phyloP scores from a whole-genome alignment of 2,888 invertebrate species.

The Campoletis raptor region DNA sequence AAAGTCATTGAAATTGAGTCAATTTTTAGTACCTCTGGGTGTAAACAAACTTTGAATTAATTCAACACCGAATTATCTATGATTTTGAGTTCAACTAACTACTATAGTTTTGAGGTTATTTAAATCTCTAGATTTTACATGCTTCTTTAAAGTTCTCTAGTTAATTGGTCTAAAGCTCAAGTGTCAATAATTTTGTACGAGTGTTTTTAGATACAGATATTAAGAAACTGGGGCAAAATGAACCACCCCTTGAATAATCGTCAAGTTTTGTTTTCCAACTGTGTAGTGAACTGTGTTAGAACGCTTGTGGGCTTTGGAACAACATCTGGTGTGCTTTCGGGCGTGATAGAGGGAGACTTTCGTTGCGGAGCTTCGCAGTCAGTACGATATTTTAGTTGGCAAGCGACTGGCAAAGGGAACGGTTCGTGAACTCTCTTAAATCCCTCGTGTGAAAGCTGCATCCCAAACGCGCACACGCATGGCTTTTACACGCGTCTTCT shows the following conservation, averaged over 20 bases:
- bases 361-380: not conserved
- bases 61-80: no score
- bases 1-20: no score
- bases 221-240: constrained; percentile 1
- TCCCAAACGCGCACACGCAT: not conserved
- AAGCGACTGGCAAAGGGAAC: constrained; percentile 57
- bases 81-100: not conserved
- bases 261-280: constrained; percentile 12
- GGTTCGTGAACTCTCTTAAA: constrained; percentile 56
- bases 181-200: not conserved
- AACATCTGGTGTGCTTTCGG: constrained; percentile 38
- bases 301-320: constrained; percentile 20
- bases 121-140: not conserved
- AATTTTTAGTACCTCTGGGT: not conserved
- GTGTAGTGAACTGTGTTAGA: not conserved
- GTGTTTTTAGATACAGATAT: not conserved
- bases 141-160: not conserved
- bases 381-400: constrained; percentile 65
- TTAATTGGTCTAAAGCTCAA: not conserved
- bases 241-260: constrained; percentile 4
- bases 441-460: constrained; percentile 1
- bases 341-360: constrained; percentile 19
- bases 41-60: not conserved
- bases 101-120: not conserved
- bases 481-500: constrained; percentile 12